Evolutionary conservation across 2,113 vertebrate species (phyloP).

Genomic region (Saccopteryx bilineata): DNA sequence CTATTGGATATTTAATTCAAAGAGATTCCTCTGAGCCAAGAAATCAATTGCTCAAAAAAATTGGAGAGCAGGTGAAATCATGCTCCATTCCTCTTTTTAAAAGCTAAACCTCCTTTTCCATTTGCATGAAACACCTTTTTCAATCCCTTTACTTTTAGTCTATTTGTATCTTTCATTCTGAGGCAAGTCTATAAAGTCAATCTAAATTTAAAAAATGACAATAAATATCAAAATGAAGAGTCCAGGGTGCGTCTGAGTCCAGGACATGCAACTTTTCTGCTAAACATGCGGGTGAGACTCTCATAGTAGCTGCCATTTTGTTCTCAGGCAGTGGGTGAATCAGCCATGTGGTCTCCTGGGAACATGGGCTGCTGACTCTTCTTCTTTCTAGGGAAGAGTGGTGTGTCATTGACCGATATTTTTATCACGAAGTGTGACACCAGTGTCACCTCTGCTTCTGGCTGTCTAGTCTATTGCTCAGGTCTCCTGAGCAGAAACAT

Average conservation of each 20-base stretch:
- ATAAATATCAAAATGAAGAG: background rate
- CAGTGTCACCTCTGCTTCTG: background rate
- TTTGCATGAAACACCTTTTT: no score
- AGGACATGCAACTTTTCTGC: background rate
- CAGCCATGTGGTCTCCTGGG: background rate
- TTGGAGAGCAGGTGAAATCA: background rate
- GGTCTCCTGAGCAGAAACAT: background rate
- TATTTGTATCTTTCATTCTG: no score
- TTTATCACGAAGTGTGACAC: background rate
- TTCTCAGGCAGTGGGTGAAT: background rate
- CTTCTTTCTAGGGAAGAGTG: background rate
- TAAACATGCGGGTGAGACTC: background rate
- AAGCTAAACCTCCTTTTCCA: background rate
- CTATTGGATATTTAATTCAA: background rate
- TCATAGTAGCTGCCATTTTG: background rate
- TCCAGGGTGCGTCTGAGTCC: background rate
- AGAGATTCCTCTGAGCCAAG: background rate
- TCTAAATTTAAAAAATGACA: no score
- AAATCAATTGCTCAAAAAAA: constrained; percentile 1
- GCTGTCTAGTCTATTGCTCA: background rate
- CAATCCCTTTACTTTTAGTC: no score
- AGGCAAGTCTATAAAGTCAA: no score
- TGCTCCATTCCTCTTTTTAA: background rate
- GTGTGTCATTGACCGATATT: background rate
- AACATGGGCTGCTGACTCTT: background rate